Evolutionary conservation across 2,113 vertebrate species (phyloP).

Genomic region (Prionailurus bengalensis): DNA sequence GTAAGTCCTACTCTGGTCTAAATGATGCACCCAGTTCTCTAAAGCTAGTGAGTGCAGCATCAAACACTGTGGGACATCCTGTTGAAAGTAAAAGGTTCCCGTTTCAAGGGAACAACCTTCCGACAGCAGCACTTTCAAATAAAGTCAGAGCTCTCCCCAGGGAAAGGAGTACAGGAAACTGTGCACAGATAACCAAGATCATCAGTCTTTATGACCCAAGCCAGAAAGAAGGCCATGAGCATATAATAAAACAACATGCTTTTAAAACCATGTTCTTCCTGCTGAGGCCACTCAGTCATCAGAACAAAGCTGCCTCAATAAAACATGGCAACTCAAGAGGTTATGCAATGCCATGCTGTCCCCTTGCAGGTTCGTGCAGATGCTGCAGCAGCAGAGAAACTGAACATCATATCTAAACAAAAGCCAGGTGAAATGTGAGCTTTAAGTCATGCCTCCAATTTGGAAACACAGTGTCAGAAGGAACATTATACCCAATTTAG

Average conservation of each 20-base stretch:
- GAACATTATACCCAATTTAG: slow-evolving; percentile 32
- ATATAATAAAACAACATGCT: slow-evolving; percentile 5
- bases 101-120: neutral
- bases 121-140: slow-evolving; percentile 18
- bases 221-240: neutral
- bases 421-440: neutral
- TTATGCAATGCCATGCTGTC: neutral
- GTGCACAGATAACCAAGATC: neutral
- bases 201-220: neutral
- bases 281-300: neutral
- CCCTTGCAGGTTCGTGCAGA: neutral
- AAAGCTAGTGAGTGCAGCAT: neutral
- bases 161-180: neutral
- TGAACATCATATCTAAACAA: neutral
- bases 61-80: neutral
- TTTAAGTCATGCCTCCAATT: slow-evolving; percentile 1
- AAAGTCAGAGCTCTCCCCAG: neutral
- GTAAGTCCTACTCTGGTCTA: neutral
- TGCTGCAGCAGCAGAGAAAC: slow-evolving; percentile 17
- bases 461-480: slow-evolving; percentile 36
- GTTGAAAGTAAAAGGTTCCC: neutral
- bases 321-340: neutral
- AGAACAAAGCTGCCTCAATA: neutral
- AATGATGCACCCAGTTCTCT: slow-evolving; percentile 9
- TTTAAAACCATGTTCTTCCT: slow-evolving; percentile 31